These are phyloP conservation scores for Cartodere bifasciata DNA, from an alignment of 2,888 invertebrate species.

Conservation along the genomic window DNA sequence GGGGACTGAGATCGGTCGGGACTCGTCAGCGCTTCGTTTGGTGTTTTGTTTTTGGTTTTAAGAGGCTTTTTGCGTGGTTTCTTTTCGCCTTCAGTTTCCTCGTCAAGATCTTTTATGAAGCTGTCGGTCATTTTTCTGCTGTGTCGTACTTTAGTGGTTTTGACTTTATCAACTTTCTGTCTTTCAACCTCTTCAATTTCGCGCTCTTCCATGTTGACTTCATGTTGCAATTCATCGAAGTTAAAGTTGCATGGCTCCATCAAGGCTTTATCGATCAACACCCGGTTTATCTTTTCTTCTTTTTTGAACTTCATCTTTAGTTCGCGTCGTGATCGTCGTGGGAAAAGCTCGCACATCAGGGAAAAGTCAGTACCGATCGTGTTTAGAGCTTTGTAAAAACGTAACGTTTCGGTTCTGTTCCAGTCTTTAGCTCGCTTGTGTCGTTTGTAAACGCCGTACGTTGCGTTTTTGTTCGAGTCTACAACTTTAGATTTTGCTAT, in stretches of 20 bases:
- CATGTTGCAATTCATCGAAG: constrained; percentile 44
- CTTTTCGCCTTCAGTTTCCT: constrained; percentile 1
- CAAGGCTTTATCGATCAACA: constrained; percentile 62
- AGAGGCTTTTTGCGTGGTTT: constrained; percentile 7
- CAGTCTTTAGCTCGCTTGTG: constrained; percentile 60
- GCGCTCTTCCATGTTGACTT: constrained; percentile 39
- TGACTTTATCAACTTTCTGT: constrained; percentile 1
- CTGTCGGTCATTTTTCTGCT: constrained; percentile 4
- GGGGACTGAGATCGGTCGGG: too few relatives aligned
- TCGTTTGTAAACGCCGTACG: constrained; percentile 52
- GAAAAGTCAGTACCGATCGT: constrained; percentile 89
- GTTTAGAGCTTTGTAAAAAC: constrained; percentile 82
- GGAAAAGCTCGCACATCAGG: constrained; percentile 71
- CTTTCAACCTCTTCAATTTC: constrained; percentile 14
- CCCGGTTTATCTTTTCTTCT: constrained; percentile 69
- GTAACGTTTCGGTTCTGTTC: constrained; percentile 67
- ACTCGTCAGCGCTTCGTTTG: constrained; percentile 6
- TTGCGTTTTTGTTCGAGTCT: constrained; percentile 47
- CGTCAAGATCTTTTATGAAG: constrained; percentile 1
- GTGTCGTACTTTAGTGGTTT: constrained; percentile 6
- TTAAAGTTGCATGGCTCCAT: constrained; percentile 58
- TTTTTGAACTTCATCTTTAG: constrained; percentile 87
- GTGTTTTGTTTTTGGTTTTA: constrained; percentile 11
- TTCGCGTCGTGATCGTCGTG: constrained; percentile 64
- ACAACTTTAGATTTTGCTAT: constrained; percentile 53